Percentiles rank a stretch among this genome's conserved stretches.
phyloP scores from a whole-genome alignment of 2,797 vertebrate genomes.

The Kryptopterus vitreolus region DNA sequence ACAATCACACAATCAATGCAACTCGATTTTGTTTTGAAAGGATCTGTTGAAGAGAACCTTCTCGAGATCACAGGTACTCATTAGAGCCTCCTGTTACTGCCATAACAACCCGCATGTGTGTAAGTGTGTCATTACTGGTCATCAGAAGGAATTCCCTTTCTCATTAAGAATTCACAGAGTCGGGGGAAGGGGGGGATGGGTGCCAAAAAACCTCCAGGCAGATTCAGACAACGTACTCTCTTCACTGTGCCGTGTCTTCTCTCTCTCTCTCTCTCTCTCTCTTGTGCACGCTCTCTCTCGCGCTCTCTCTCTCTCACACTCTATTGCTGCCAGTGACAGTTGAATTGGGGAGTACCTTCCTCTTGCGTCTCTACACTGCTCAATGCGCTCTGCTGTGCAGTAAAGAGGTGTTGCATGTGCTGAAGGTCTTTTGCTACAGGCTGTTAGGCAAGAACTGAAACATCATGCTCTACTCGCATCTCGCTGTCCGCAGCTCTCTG shows the following conservation, averaged over 20 bases:
- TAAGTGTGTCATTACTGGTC: conserved; percentile 56
- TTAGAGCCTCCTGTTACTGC: conserved; percentile 41
- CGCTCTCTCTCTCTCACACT: conserved; percentile 8
- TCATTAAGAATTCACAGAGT: conserved; percentile 53
- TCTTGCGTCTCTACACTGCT: conserved; percentile 36
- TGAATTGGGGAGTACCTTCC: conserved; percentile 46
- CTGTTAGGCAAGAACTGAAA: conserved; percentile 35
- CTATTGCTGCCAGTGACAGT: conserved; percentile 51
- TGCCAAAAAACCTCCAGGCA: conserved; percentile 56
- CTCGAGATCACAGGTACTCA: conserved; percentile 24
- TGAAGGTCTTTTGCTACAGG: conserved; percentile 36
- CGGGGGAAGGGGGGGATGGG: conserved; percentile 27
- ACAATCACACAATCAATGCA: not conserved
- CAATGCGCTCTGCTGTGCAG: conserved; percentile 25
- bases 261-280: conserved; percentile 40
- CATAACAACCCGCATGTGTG: conserved; percentile 38
- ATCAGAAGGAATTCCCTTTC: conserved; percentile 58
- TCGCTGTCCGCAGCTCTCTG: conserved; percentile 7
- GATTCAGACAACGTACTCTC: conserved; percentile 48
- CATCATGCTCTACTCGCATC: conserved; percentile 10
- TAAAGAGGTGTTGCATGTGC: conserved; percentile 31
- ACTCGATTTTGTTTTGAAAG: not conserved
- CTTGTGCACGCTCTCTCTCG: conserved; percentile 38
- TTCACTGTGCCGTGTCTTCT: not conserved
- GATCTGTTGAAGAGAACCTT: not conserved